phyloP scores from a whole-genome alignment of 2,888 invertebrate genomes.

The Acrocera orbiculus region DNA sequence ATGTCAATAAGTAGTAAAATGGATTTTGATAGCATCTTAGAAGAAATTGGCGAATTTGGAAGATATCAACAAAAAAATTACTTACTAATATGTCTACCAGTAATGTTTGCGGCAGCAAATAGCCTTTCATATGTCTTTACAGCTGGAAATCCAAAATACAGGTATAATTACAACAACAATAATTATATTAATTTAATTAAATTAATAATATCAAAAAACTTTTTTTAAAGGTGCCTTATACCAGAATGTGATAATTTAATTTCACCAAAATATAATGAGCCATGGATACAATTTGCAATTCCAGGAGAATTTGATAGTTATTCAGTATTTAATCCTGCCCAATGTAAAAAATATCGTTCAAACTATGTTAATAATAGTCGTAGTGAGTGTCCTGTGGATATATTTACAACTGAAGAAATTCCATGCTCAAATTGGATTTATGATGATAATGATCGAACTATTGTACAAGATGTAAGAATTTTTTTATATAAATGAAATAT shows the following conservation, averaged over 20 bases:
- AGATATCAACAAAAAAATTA: constrained; percentile 39
- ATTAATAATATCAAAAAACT: not conserved
- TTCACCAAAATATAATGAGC: constrained; percentile 22
- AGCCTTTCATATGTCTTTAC: constrained; percentile 44
- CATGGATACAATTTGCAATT: constrained; percentile 35
- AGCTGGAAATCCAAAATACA: constrained; percentile 39
- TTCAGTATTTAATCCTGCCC: constrained; percentile 22
- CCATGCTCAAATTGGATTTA: constrained; percentile 37
- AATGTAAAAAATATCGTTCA: constrained; percentile 17
- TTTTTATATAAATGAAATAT: not conserved
- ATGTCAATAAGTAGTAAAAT: too few relatives aligned
- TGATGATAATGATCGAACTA: constrained; percentile 34
- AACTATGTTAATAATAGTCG: too few relatives aligned
- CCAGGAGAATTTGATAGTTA: constrained; percentile 26
- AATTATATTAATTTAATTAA: not conserved
- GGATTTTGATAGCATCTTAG: constrained; percentile 43
- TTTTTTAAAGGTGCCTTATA: constrained; percentile 32
- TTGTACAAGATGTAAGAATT: constrained; percentile 36
- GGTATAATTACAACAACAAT: constrained; percentile 24
- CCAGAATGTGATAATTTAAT: constrained; percentile 35
- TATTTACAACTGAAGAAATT: constrained; percentile 26
- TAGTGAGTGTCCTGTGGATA: constrained; percentile 27
- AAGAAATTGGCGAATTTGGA: constrained; percentile 42
- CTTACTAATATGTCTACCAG: constrained; percentile 38
- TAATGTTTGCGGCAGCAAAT: constrained; percentile 41